Conservation (phyloP, 2,888 invertebrate genomes). For the Bimastos eiseni region DNA sequence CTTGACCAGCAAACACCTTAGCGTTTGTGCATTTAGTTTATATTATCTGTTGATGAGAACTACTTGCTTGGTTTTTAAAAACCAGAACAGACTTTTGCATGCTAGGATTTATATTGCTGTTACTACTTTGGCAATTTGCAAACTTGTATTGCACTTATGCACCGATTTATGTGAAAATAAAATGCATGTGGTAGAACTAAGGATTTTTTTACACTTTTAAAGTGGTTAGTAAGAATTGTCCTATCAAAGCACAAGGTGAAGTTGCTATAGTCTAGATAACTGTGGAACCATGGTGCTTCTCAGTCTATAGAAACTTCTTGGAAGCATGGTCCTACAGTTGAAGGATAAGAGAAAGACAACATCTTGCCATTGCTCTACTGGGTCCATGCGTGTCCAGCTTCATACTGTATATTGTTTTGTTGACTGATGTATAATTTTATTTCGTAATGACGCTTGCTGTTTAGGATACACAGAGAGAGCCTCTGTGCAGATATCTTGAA, state of each 20-base stretch:
- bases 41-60: neutral
- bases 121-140: neutral
- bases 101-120: neutral
- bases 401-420: too few relatives aligned
- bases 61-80: neutral
- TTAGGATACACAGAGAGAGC: too few relatives aligned
- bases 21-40: neutral
- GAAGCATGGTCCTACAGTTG: neutral
- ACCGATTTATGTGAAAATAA: neutral
- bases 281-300: too few relatives aligned
- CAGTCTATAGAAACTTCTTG: too few relatives aligned
- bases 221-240: neutral
- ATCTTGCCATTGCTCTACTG: too few relatives aligned
- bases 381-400: too few relatives aligned
- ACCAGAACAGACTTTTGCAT: neutral
- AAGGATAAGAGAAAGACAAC: too few relatives aligned
- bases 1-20: neutral
- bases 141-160: neutral
- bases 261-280: neutral
- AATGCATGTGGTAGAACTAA: neutral
- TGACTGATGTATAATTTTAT: too few relatives aligned
- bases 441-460: too few relatives aligned
- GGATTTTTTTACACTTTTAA: neutral
- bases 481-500: too few relatives aligned
- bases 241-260: neutral